Conservation (phyloP, 2,888 invertebrate genomes). For the Baccha elongata region DNA sequence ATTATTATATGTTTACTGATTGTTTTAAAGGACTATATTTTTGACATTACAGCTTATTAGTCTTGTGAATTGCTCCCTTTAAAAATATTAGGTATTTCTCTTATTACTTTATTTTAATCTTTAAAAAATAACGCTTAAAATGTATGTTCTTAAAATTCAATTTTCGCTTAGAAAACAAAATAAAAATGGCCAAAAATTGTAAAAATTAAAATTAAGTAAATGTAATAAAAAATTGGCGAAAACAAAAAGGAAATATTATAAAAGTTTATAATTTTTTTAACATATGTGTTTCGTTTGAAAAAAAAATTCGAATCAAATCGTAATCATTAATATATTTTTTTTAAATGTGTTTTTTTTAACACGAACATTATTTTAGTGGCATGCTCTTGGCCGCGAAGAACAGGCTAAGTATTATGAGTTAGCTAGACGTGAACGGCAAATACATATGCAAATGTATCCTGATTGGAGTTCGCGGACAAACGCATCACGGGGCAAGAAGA, state of each 20-base stretch:
- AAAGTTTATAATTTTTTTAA: slow-evolving; percentile 65
- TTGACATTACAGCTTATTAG: too few relatives aligned
- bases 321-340: background rate
- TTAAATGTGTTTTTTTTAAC: background rate
- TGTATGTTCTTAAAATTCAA: slow-evolving; percentile 23
- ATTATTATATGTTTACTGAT: too few relatives aligned
- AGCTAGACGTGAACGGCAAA: slow-evolving; percentile 98
- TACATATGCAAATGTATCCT: slow-evolving; percentile 99
- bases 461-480: slow-evolving; percentile 99
- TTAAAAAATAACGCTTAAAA: slow-evolving; percentile 25
- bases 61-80: slow-evolving; percentile 75
- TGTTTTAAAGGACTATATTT: too few relatives aligned
- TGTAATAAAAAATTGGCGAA: slow-evolving; percentile 53
- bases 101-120: slow-evolving; percentile 14
- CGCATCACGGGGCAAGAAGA: slow-evolving; percentile 99
- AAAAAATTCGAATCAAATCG: slow-evolving; percentile 17
- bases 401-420: slow-evolving; percentile 99
- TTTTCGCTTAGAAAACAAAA: slow-evolving; percentile 10
- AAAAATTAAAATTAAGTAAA: slow-evolving; percentile 28
- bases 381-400: slow-evolving; percentile 99
- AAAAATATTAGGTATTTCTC: background rate
- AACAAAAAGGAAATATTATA: slow-evolving; percentile 69
- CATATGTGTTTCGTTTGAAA: slow-evolving; percentile 69
- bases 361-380: slow-evolving; percentile 89
- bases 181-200: slow-evolving; percentile 66